Base-by-base conservation (phyloP, 1,140 invertebrate species). In the Bombus soroeensis region DNA sequence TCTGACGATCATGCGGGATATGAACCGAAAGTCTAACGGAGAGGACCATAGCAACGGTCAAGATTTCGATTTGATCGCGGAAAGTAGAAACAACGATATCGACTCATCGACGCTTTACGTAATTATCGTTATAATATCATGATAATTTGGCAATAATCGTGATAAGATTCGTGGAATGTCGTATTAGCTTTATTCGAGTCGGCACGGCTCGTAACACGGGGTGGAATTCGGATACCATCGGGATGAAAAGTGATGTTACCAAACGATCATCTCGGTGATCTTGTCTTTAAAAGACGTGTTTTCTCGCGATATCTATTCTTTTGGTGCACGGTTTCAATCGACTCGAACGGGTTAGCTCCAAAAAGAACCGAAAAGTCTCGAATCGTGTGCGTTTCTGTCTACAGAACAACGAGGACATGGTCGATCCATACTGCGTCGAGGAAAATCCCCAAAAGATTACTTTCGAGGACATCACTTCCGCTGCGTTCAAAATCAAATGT, bases 381-480 rank as follows among this genome's bases (percentile, higher is more conserved):
- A 59, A 66, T 1, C 1, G 0, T 18, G 43, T 22, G 22, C 37
- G n/a, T 75, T 80, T 87, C 13, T 79, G 32, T 84, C 3, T 22
- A 22, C 81, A 87, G 83, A 62, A 79, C 72, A 94, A 94, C 73
- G 94, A 95, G 93, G 94, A 94, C 32, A 93, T 95, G 64, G 93
- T 92, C 39, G 98, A 98, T 94, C 97, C 97, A 37, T 96, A 96
- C 93, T 98, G 98, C 94, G 96, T 98, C 91, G 97, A 97, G 47
- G 96, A 97, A 1, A 96, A 97, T 71, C 98, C 98, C 2, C 95
- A 96, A 53, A 96, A 95, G 85, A 96, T 99, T 34, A 96, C 96
- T 9, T 99, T 99, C 94, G 97, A 98, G 92, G 98, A 99, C 93
- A 97, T 99, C 34, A 98, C 98, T 28, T 98, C 98, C 13, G 98